Evolutionary conservation across 2,797 vertebrate genomes (phyloP).

Genomic region (Sebastes vulpes): DNA sequence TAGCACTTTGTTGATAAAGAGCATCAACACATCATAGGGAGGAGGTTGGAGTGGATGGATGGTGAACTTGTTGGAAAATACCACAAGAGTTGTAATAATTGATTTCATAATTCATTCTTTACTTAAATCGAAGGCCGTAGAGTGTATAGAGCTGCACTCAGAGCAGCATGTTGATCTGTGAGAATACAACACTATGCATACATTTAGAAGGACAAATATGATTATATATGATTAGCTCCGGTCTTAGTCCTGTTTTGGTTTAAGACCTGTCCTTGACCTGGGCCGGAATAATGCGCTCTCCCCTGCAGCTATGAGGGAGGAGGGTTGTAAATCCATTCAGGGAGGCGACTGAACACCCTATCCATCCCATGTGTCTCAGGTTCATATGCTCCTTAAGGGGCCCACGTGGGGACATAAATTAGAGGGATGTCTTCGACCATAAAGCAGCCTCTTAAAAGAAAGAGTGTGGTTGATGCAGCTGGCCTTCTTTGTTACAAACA

Average conservation of each 20-base stretch:
- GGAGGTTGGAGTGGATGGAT: not conserved
- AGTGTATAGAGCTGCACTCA: not conserved
- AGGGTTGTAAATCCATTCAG: conserved; percentile 57
- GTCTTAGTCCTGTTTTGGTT: not conserved
- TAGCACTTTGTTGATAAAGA: not conserved
- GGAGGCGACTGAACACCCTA: conserved; percentile 33
- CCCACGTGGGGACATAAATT: conserved; percentile 77
- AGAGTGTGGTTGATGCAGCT: conserved; percentile 70
- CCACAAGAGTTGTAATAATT: not conserved
- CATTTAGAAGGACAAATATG: not conserved
- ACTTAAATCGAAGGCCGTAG: not conserved
- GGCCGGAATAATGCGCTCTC: conserved; percentile 27
- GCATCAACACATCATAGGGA: not conserved
- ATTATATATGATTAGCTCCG: not conserved
- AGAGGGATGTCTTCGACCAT: conserved; percentile 73
- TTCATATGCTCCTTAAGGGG: conserved; percentile 74
- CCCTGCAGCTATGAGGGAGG: conserved; percentile 41
- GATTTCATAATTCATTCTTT: not conserved
- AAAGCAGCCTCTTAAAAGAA: conserved; percentile 72
- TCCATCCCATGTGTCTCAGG: conserved; percentile 62
- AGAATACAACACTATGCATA: not conserved
- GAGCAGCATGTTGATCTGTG: not conserved
- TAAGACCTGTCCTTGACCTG: conserved; percentile 44
- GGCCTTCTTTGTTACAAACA: conserved; percentile 67
- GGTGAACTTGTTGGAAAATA: not conserved